Base-by-base conservation (phyloP, 1,140 invertebrate species). In the Drosophila nebulosa region DNA sequence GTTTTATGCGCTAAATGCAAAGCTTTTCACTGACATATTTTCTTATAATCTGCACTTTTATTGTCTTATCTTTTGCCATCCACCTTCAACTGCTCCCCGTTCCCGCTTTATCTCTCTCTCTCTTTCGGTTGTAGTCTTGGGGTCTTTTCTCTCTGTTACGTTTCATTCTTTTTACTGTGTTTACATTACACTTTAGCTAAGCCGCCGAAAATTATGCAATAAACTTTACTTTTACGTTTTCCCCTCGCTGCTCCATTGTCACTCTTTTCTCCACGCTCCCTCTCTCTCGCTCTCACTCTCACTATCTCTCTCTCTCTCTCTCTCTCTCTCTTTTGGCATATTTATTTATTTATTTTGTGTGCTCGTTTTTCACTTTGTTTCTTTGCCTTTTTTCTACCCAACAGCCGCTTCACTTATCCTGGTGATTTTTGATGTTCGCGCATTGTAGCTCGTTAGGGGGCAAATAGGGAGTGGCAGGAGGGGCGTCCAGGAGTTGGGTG, bases 141-240 rank as follows among this genome's bases (percentile, higher is more conserved):
- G 9, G n/a, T 36, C 27, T 56, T 72, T 30, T 42, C n/a, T 1
- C 10, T 32, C 62, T 64, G 30, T 64, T 10, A 24, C 4, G 10
- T 16, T 14, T 50, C n/a, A 46, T 27, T 30, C 24, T 39, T 39
- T 51, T 46, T 60, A 55, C 66, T 58, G 59, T 80, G 81, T 85
- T 85, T 85, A 86, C 81, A 85, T 78, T 85, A 78, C 81, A 85
- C 77, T 85, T 86, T 69, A 73, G 75, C 74, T 88, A 75, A 78
- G 78, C 83, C 70, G 74, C 64, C 75, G 79, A 76, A 88, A 88
- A 85, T 85, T 85, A 86, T 88, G 74, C 81, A 86, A 86, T 88
- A 81, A 81, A 88, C 83, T 81, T 86, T 86, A 78, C 78, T 81
- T 81, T 88, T 86, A 88, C 78, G 83, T 74, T 71, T 74, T 71